Evolutionary conservation across 2,797 vertebrate species (phyloP), one percentile per base, ranked within the genome.

Genomic region (Molossus molossus): DNA sequence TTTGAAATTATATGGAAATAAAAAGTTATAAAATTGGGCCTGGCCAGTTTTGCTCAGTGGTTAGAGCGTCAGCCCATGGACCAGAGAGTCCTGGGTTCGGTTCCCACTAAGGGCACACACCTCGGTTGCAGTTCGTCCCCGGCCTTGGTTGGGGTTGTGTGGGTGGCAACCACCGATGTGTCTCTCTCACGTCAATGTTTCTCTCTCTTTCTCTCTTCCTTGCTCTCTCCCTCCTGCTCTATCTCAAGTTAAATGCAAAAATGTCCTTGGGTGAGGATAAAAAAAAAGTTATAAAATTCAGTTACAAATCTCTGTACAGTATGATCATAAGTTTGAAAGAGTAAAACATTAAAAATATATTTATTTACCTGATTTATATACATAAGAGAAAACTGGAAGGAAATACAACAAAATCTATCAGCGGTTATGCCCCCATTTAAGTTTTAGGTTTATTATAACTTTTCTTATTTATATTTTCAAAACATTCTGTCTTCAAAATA

Each of bases 1-100:
- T 64, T 67, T 93, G 60, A 91, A 90, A 92, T 83, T 92, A 53
- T 69, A 79, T 90, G n/a, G 79, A 95, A 93, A 85, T 87, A 20
- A 80, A 62, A 93, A 76, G 25, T 77, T 80, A 45, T 45, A 45
- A 45, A 45, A 45, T 45, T 45, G 5, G 40, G 40, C 40, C 40
- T 45, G 40, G 40, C 40, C 40, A 45, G 4, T 45, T 6, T 45
- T 5, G 40, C 40, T 45, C 40, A 45, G 40, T 45, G 40, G 40
- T 45, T 45, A 45, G 40, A 45, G 6, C 40, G 40, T 45, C 40
- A 45, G 40, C 40, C 40, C 40, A 45, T 45, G 40, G 40, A 45
- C 40, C 40, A 45, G 40, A 45, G 40, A 5, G 40, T 45, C 40
- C 40, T 45, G 40, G 40, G 40, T 45, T 45, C 40, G 6, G 40